These are phyloP conservation scores for Python bivittatus DNA, from an alignment of 2,113 vertebrate genomes.

Conservation along the genomic window DNA sequence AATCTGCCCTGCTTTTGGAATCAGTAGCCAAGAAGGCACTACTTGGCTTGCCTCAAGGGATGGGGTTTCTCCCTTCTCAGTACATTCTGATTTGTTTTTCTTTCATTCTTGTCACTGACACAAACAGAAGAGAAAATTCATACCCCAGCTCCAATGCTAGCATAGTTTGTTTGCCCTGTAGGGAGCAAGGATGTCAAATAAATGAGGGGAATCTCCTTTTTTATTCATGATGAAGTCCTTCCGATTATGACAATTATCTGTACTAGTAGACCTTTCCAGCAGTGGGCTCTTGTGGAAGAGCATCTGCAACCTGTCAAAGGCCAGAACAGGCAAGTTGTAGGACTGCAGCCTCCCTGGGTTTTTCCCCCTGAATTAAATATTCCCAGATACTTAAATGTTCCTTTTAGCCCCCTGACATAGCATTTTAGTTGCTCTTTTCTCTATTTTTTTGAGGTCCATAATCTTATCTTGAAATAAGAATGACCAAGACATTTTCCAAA, in stretches of 20 bases:
- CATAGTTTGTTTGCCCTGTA: neutral
- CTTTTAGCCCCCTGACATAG: neutral
- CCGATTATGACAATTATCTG: neutral
- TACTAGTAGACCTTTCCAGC: neutral
- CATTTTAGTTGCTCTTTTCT: neutral
- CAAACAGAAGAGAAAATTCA: neutral
- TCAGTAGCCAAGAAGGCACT: neutral
- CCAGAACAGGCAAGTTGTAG: neutral
- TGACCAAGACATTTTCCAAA: neutral
- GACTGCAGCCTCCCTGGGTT: neutral
- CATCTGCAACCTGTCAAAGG: neutral
- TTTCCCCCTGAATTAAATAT: neutral
- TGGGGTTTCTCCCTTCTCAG: neutral
- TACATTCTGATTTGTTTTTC: neutral
- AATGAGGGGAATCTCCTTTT: neutral
- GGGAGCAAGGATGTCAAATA: neutral
- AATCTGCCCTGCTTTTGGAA: neutral
- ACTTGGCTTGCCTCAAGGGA: neutral
- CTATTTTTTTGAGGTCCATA: neutral
- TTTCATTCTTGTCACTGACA: neutral
- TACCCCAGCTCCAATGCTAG: neutral
- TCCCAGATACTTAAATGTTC: neutral
- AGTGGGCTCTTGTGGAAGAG: neutral
- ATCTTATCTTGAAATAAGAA: neutral
- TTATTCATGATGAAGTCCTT: neutral